These are phyloP conservation scores for Artibeus lituratus DNA, from an alignment of 2,797 vertebrate genomes.

Conservation along the genomic window DNA sequence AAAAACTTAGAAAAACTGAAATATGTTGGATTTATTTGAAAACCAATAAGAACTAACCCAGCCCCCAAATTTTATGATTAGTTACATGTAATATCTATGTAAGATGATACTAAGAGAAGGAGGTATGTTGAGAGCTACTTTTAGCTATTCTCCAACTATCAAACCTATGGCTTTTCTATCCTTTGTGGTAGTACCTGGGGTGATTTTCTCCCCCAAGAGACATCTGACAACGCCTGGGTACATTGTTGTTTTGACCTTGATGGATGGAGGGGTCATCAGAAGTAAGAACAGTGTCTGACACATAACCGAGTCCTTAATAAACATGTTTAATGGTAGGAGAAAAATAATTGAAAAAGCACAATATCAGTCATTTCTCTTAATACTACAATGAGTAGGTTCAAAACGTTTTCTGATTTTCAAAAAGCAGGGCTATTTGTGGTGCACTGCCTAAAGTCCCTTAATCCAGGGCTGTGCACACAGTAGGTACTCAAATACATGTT, in stretches of 20 bases:
- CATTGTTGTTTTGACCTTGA: neutral
- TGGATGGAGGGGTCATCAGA: neutral
- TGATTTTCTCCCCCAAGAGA: neutral
- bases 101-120: neutral
- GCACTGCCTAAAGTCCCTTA: neutral
- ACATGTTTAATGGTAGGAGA: neutral
- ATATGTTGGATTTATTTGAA: conserved; percentile 4
- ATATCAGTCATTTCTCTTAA: neutral
- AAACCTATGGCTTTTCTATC: neutral
- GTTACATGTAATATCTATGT: neutral
- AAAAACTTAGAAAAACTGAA: conserved; percentile 17
- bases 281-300: neutral
- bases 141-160: neutral
- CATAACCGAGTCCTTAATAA: neutral
- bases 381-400: neutral
- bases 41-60: neutral
- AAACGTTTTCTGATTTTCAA: neutral
- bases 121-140: neutral
- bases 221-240: neutral
- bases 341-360: neutral
- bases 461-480: neutral
- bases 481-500: neutral
- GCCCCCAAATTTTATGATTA: neutral
- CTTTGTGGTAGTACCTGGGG: neutral
- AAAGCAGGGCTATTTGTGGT: neutral